phyloP scores from a whole-genome alignment of 92 coral and sea anemone species.

The Parazoanthus swiftii region DNA sequence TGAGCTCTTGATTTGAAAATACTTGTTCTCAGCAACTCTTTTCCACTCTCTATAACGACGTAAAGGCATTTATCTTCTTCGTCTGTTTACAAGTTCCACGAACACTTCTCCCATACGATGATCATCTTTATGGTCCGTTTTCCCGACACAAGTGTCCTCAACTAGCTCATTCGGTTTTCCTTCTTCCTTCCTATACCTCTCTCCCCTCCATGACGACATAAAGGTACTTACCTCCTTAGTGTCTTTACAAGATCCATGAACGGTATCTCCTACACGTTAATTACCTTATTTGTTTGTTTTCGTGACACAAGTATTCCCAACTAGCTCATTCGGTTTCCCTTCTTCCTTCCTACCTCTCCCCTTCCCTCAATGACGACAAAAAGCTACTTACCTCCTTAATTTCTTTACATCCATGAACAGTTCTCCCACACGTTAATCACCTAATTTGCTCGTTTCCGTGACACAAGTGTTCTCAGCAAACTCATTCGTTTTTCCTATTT shows the following conservation, averaged over 20 bases:
- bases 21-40: no score
- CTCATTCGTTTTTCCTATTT: slow-evolving; percentile 62
- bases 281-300: slow-evolving; percentile 70
- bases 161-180: slow-evolving; percentile 63
- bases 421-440: slow-evolving; percentile 83
- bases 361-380: no score
- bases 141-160: slow-evolving; percentile 60
- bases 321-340: slow-evolving; percentile 66
- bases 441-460: slow-evolving; percentile 61
- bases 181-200: slow-evolving; percentile 6
- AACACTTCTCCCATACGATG: slow-evolving; percentile 80
- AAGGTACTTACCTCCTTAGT: slow-evolving; percentile 48
- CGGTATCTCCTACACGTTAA: slow-evolving; percentile 74
- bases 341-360: not conserved
- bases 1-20: no score
- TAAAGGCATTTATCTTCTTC: slow-evolving; percentile 23
- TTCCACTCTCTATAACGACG: no score
- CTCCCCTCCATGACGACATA: no score
- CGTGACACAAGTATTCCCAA: slow-evolving; percentile 59
- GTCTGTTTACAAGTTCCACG: slow-evolving; percentile 53
- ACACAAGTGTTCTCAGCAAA: slow-evolving; percentile 58
- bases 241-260: slow-evolving; percentile 62
- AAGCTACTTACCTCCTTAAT: slow-evolving; percentile 46
- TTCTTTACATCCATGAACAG: slow-evolving; percentile 62
- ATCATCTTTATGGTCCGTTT: slow-evolving; percentile 66